phyloP scores from a whole-genome alignment of 1,140 invertebrate species.

The Ceratoteleas bidentatus region DNA sequence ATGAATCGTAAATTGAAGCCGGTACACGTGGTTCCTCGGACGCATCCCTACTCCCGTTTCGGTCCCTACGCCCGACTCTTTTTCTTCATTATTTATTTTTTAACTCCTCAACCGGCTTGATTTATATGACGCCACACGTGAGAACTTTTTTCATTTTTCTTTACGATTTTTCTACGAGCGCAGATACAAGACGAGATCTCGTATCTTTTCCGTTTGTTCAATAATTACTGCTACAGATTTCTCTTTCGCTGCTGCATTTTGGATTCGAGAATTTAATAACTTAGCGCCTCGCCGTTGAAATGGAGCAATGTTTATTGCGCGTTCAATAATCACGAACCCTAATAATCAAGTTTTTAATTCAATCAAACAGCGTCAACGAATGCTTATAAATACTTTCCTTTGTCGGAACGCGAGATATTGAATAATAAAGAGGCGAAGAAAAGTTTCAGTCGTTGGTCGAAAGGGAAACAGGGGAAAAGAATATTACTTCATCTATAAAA shows the following conservation, averaged over 20 bases:
- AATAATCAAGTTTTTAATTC: conserved; percentile 37
- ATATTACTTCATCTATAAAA: conserved; percentile 76
- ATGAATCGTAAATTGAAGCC: conserved; percentile 80
- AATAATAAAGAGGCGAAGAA: conserved; percentile 49
- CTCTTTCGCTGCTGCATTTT: conserved; percentile 3
- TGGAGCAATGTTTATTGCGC: conserved; percentile 15
- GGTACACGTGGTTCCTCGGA: conserved; percentile 70
- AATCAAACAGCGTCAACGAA: conserved; percentile 34
- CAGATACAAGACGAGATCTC: conserved; percentile 3
- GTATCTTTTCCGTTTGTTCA: conserved; percentile 26
- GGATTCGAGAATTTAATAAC: conserved; percentile 31
- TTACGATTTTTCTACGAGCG: conserved; percentile 60
- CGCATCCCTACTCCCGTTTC: conserved; percentile 67
- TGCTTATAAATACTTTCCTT: conserved; percentile 37
- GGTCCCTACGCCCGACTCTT: conserved; percentile 69
- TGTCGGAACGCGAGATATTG: conserved; percentile 34
- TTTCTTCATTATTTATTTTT: conserved; percentile 70
- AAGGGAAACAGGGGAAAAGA: conserved; percentile 32
- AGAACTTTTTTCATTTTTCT: conserved; percentile 77
- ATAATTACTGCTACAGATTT: conserved; percentile 43
- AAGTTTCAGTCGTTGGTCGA: conserved; percentile 29
- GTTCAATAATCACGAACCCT: conserved; percentile 18
- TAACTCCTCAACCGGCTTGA: conserved; percentile 76
- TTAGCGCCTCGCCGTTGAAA: conserved; percentile 13
- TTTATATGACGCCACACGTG: conserved; percentile 76